Conservation (phyloP, 2,797 vertebrate genomes). For the Dicrostonyx torquatus region DNA sequence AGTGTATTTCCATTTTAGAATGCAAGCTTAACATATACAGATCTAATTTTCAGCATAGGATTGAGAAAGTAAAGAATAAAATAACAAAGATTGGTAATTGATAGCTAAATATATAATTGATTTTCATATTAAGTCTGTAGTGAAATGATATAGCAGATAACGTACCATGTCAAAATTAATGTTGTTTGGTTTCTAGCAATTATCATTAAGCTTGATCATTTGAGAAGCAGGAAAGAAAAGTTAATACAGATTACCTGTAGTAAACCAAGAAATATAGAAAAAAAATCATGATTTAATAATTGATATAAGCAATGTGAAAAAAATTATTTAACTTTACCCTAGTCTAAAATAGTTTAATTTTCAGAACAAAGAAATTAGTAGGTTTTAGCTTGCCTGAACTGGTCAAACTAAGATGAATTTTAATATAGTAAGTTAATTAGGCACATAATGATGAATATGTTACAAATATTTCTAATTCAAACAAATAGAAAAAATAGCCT, state of each 20-base stretch:
- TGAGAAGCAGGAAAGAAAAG: constrained; percentile 57
- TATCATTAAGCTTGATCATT: constrained; percentile 54
- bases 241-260: neutral
- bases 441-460: constrained; percentile 85
- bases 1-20: neutral
- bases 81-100: neutral
- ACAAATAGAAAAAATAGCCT: constrained; percentile 86
- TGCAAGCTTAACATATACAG: neutral
- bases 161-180: neutral
- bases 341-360: constrained; percentile 81
- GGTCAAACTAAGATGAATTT: constrained; percentile 87
- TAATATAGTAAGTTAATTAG: constrained; percentile 88
- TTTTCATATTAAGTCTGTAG: neutral
- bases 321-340: constrained; percentile 77
- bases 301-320: constrained; percentile 81
- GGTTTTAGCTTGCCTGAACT: constrained; percentile 81
- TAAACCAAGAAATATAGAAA: neutral
- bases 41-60: neutral
- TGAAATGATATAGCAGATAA: neutral
- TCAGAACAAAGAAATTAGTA: constrained; percentile 83
- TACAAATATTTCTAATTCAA: constrained; percentile 84
- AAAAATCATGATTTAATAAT: constrained; percentile 63
- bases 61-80: neutral
- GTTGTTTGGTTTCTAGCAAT: neutral
- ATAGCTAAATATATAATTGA: neutral